Percentiles rank a stretch among this genome's conserved stretches.
phyloP scores from a whole-genome alignment of 1,140 invertebrate genomes.

The Mya arenaria region DNA sequence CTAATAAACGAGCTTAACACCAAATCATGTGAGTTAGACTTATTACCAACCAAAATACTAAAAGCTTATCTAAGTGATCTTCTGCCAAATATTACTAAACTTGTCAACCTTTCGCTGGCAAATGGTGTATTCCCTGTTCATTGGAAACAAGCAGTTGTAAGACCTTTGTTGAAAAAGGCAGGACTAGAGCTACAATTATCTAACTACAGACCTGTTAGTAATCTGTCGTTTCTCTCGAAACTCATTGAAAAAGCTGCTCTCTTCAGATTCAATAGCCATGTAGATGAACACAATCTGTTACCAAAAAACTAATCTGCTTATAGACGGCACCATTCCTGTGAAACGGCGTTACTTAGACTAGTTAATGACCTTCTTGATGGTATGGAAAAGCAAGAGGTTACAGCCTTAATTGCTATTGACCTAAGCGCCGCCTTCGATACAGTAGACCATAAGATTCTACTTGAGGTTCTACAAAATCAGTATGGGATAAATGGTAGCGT shows the following conservation, averaged over 20 bases:
- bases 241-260: slow-evolving; percentile 42
- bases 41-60: background rate
- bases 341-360: slow-evolving; percentile 25
- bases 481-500: background rate
- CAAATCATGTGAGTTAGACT: slow-evolving; percentile 7
- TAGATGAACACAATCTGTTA: slow-evolving; percentile 3
- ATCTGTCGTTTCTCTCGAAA: slow-evolving; percentile 30
- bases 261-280: slow-evolving; percentile 34
- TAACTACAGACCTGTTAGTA: slow-evolving; percentile 5
- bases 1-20: slow-evolving; percentile 4
- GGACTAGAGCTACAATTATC: background rate
- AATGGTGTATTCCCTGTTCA: background rate
- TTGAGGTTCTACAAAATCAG: background rate
- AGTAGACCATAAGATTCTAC: slow-evolving; percentile 4
- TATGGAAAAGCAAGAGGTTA: slow-evolving; percentile 32
- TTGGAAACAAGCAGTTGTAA: slow-evolving; percentile 25
- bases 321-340: slow-evolving; percentile 22
- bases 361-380: slow-evolving; percentile 32
- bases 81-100: background rate
- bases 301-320: slow-evolving; percentile 27
- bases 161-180: slow-evolving; percentile 11
- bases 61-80: background rate
- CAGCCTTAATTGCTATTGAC: slow-evolving; percentile 1
- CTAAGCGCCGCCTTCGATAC: slow-evolving; percentile 20
- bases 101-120: background rate